Evolutionary conservation across 2,888 invertebrate species (phyloP), one percentile per base, ranked within the genome.

Genomic region (Apodemia hepburni): DNA sequence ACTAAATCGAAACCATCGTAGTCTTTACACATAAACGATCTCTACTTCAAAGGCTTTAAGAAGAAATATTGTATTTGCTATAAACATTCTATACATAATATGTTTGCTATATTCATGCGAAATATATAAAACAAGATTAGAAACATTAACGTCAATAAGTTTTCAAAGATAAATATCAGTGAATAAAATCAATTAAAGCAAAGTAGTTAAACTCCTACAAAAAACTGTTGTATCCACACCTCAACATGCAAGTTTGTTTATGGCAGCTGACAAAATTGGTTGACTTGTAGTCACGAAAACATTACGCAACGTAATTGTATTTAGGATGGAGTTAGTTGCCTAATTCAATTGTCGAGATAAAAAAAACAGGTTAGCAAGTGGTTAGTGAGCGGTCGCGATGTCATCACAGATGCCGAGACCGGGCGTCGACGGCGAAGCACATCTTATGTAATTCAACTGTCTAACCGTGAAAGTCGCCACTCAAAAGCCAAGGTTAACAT

Each of bases 401-500:
- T 82, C 87, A 85, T 86, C 87, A 85, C 80, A 82, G 84, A 81
- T 80, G 83, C 77, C 75, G 63, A 66, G 59, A 58, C 64, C 64
- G 62, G 45, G 45, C 45, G 45, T 73, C 72, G 75, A 74, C 75
- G 76, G 74, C 45, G 45, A n/a, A 45, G 45, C 80, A 75, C 87
- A 85, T 86, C 89, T 90, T 87, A 88, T 87, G 85, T 88, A 89
- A 87, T 71, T 45, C 85, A 81, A 76, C 86, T 83, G 87, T 85
- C 89, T 89, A 90, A 91, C 90, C 91, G 90, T 91, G 91, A 91
- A 91, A 91, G 91, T 90, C 84, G 81, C 85, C 86, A 84, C 85
- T 89, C 42, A 89, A 90, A 89, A 89, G 88, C 90, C 91, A 91
- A 91, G 91, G 91, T 90, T 88, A 88, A 75, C 81, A 76, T 77